Percentiles rank a stretch among this genome's conserved stretches.
These are phyloP conservation scores for Chondrilla cf. caribensis DNA, from an alignment of 37 sponge, comb jelly and placozoan species.

Conservation along the genomic window DNA sequence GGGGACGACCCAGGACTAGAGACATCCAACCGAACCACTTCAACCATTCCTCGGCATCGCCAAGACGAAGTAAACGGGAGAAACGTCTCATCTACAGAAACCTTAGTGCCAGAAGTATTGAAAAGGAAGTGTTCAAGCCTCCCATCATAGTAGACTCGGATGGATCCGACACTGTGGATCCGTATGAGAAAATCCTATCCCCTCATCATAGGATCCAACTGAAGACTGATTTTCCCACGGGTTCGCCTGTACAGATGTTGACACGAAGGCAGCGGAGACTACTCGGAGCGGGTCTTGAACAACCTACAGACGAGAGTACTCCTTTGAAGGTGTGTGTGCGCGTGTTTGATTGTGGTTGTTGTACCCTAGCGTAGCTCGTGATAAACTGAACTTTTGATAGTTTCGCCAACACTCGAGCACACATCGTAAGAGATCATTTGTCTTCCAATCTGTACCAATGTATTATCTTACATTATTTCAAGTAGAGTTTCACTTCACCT, in stretches of 20 bases:
- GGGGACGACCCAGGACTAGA: too few relatives aligned
- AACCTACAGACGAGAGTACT: not conserved
- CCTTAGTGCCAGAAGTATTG: conserved; percentile 53
- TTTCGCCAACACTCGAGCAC: too few relatives aligned
- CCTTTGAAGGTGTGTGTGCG: not conserved
- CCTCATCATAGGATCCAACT: conserved; percentile 18
- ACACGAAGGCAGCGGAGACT: conserved; percentile 17
- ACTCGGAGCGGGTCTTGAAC: not conserved
- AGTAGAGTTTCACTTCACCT: too few relatives aligned
- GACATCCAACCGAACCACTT: not conserved
- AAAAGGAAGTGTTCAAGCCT: conserved; percentile 39
- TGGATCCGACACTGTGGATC: conserved; percentile 66
- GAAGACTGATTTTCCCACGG: not conserved
- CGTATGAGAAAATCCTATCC: conserved; percentile 76
- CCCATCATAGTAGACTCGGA: conserved; percentile 23
- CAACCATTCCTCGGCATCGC: not conserved
- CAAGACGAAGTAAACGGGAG: conserved; percentile 63
- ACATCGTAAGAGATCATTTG: too few relatives aligned
- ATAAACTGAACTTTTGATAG: not conserved
- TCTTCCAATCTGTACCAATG: too few relatives aligned
- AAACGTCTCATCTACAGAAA: conserved; percentile 65
- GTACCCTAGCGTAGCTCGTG: not conserved
- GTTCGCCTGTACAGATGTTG: not conserved
- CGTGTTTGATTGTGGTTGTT: not conserved
- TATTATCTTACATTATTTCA: too few relatives aligned